Evolutionary conservation across 2,113 vertebrate species (phyloP), one percentile per base, ranked within the genome.

Genomic region (Pteronura brasiliensis): DNA sequence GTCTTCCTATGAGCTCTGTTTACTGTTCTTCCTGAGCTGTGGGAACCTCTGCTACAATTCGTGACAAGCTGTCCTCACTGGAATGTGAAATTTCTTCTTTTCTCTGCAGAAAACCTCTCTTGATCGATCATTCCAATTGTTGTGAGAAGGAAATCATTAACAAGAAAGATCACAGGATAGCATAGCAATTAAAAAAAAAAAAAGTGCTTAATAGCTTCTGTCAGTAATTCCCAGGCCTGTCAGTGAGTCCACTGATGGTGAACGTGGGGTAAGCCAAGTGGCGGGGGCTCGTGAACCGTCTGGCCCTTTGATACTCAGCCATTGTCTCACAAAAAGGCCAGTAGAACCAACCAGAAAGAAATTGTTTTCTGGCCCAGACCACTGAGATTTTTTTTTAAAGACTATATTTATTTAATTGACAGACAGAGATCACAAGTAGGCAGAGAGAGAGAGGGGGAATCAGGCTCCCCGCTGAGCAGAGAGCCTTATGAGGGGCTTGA

Each of bases 91-190:
- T 93, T 88, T 91, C 59, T 96, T 85, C 87, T 80, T 90, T 96
- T 82, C 67, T 85, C 77, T 92, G 65, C 21, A 74, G 82, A 90
- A 98, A 96, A 91, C 21, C 55, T 85, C 93, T 91, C 65, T 91
- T 95, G 93, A 96, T 91, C 67, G 59, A 74, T 94, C 71, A 88
- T 90, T 59, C 67, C 21, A 34, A 49, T 71, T 97, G 34, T 76
- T 34, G 44, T 44, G 59, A 96, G 88, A 84, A 88, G 57, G 69
- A 91, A 94, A 71, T 93, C 69, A 93, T 77, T 95, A 92, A 83
- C 21, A 90, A 94, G 92, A 94, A 96, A 27, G 55, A 76, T 91
- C 14, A 29, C 42, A 79, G 82, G 95, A 63, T 29, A 91, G 94
- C n/a, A 63, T 9, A 42, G 59, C 59, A 77, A 77, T 76, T 83